Percentiles rank a stretch among this genome's conserved stretches.
Conservation (phyloP, 2,888 invertebrate genomes). For the Phrixothrix hirtus region DNA sequence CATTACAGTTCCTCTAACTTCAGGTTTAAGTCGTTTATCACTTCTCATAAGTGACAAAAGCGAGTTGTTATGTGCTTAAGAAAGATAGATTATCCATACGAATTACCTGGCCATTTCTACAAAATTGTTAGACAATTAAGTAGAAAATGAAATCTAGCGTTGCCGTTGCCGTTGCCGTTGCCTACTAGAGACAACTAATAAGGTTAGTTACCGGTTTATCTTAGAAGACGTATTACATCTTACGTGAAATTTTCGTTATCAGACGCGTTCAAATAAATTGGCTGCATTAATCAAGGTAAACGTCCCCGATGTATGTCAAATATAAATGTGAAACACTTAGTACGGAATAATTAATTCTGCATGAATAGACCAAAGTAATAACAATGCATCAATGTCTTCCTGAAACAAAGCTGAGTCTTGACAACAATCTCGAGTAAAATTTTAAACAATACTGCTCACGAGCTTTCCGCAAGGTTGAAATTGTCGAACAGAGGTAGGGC, state of each 20-base stretch:
- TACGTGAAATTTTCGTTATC: slow-evolving; percentile 15
- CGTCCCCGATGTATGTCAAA: slow-evolving; percentile 18
- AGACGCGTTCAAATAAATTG: slow-evolving; percentile 22
- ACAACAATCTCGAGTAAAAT: slow-evolving; percentile 27
- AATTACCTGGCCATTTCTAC: too few species aligned
- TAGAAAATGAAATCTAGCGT: neutral
- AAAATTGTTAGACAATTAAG: neutral
- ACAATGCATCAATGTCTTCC: slow-evolving; percentile 26
- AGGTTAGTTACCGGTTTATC: too few species aligned
- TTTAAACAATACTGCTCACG: slow-evolving; percentile 21
- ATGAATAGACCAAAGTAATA: slow-evolving; percentile 26
- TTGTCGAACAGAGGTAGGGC: slow-evolving; percentile 18
- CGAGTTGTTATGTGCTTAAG: neutral
- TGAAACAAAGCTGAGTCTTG: slow-evolving; percentile 25
- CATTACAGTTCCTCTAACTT: neutral
- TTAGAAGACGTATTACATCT: too few species aligned
- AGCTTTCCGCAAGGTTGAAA: slow-evolving; percentile 15
- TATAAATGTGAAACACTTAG: slow-evolving; percentile 27
- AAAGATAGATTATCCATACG: neutral
- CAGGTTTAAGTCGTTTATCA: neutral
- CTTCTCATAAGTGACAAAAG: neutral
- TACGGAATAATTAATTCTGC: slow-evolving; percentile 26
- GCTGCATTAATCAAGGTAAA: slow-evolving; percentile 27
- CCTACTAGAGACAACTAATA: too few species aligned
- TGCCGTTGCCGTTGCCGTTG: neutral